A percentile compares a stretch with the other conserved stretches of the same genome.
These are phyloP conservation scores for Cuculus canorus DNA, from an alignment of 2,797 vertebrate species.

Conservation along the genomic window DNA sequence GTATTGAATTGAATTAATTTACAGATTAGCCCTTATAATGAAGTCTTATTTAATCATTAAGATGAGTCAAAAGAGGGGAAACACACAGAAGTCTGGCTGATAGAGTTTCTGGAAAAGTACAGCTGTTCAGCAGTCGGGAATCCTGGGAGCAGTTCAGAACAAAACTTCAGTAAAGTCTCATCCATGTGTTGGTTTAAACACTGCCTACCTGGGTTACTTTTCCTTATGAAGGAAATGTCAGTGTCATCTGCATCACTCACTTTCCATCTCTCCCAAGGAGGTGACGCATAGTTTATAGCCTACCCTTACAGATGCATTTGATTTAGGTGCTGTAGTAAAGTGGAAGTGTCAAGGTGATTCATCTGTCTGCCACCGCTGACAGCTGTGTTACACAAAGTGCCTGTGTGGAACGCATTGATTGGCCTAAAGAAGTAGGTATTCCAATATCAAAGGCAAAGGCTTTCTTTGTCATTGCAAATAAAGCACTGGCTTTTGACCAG, in stretches of 20 bases:
- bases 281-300: constrained; percentile 21
- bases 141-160: background rate
- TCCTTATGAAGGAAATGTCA: constrained; percentile 14
- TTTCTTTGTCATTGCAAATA: background rate
- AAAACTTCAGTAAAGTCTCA: background rate
- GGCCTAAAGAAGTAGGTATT: background rate
- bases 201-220: background rate
- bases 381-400: constrained; percentile 19
- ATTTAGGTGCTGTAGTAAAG: constrained; percentile 51
- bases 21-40: constrained; percentile 35
- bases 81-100: background rate
- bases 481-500: background rate
- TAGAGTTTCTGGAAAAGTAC: background rate
- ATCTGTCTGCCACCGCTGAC: constrained; percentile 24
- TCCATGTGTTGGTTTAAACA: background rate
- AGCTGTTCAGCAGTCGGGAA: background rate
- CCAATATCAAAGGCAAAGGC: background rate
- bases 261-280: background rate
- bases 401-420: background rate
- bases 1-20: constrained; percentile 46
- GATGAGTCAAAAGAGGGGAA: background rate
- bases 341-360: constrained; percentile 53
- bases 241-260: constrained; percentile 3
- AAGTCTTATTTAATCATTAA: constrained; percentile 24
- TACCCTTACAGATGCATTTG: constrained; percentile 43